Base-by-base conservation (phyloP, 2,797 vertebrate genomes). In the Trachurus trachurus region DNA sequence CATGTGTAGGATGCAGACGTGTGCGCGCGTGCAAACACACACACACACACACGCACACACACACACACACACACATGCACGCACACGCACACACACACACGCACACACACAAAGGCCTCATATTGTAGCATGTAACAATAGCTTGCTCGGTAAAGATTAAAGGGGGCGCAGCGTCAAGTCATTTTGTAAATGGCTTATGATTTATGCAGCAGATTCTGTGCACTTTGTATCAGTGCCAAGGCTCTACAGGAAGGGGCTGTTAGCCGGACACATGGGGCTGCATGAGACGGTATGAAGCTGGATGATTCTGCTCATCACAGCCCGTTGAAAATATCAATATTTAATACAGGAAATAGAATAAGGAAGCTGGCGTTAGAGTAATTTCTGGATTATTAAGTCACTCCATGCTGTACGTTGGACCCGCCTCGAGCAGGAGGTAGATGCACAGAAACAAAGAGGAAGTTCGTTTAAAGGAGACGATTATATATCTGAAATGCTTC, bases 121-220 rank as follows among this genome's bases (percentile, higher is more conserved):
- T 82, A 45, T 68, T 62, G 71, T 72, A 65, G 78, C 74, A 64
- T 15, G 44, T 31, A 75, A 82, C 82, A 77, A 82, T 69, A 13
- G 71, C 77, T 72, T 6, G 66, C 83, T 81, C 56, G 0, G 64
- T 80, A 68, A 80, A 87, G 82, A 89, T 91, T 86, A 89, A 90
- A 88, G 74, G 65, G 69, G 77, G 40, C 71, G 42, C 60, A 17
- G 83, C 76, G 0, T 85, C 72, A 47, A 87, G 87, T 91, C 84
- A 84, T 89, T 90, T 88, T 77, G 81, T 87, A 92, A 94, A 94
- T 91, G 92, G 87, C 71, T 88, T 63, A 83, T 91, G 88, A 91
- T 92, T 92, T 85, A 90, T 91, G 89, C 90, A 88, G 84, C 85
- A 88, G 86, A 84, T 88, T 83, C 79, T 73, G 64, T 84, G 71